Conservation (phyloP, 2,797 vertebrate species). For the Scolopax rusticola region DNA sequence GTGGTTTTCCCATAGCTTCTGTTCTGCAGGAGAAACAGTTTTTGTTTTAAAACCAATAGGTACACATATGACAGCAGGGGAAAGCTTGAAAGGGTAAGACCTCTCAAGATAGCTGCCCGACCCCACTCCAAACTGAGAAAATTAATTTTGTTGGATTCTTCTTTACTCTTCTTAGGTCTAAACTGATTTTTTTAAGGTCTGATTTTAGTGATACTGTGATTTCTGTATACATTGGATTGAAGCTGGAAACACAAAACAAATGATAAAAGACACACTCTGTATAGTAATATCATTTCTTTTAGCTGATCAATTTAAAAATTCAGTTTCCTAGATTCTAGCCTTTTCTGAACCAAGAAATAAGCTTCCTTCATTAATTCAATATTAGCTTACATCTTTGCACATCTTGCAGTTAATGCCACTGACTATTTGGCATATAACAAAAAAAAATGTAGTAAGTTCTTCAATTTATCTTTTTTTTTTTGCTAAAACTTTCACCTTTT, state of each 20-base stretch:
- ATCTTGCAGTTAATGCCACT: not conserved
- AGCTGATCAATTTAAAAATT: not conserved
- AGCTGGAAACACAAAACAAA: not conserved
- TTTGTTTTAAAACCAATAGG: not conserved
- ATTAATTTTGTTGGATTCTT: not conserved
- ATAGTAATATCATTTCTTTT: not conserved
- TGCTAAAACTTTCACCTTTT: not conserved
- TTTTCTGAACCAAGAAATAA: not conserved
- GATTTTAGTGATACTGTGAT: not conserved
- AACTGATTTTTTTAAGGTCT: not conserved
- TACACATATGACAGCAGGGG: not conserved
- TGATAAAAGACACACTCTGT: not conserved
- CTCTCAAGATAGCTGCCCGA: not conserved
- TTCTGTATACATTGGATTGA: not conserved
- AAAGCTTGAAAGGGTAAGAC: not conserved
- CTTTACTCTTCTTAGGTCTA: not conserved
- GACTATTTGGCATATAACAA: not conserved
- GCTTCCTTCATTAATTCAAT: not conserved
- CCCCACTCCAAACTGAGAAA: not conserved
- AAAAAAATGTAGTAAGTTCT: not conserved
- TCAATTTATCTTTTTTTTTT: not conserved
- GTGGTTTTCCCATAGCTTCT: not conserved
- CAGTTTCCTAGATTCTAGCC: not conserved
- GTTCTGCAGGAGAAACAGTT: not conserved
- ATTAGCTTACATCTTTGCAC: not conserved